phyloP scores from a whole-genome alignment of 2,113 vertebrate genomes.

The Merops nubicus region DNA sequence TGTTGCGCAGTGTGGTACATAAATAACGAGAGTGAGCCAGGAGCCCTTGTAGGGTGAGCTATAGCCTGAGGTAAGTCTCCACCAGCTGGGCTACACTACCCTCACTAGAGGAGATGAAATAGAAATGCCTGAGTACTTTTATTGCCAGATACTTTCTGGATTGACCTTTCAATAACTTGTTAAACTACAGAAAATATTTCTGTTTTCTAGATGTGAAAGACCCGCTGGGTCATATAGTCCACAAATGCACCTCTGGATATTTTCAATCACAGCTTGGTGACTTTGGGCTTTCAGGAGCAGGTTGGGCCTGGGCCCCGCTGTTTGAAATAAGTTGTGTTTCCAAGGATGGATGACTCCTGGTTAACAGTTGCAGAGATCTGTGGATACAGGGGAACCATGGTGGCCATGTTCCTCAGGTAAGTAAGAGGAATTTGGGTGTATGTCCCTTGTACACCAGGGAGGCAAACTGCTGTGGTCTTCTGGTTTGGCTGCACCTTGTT shows the following conservation, averaged over 20 bases:
- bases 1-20: slow-evolving; percentile 3
- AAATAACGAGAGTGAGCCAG: slow-evolving; percentile 32
- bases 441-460: not conserved
- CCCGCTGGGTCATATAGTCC: not conserved
- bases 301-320: not conserved
- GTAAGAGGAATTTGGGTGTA: not conserved
- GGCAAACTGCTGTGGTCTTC: not conserved
- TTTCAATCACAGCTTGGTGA: slow-evolving; percentile 17
- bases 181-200: slow-evolving; percentile 35
- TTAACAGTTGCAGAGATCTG: not conserved
- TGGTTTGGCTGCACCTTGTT: not conserved
- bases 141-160: slow-evolving; percentile 18
- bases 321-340: not conserved
- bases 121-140: slow-evolving; percentile 34
- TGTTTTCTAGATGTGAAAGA: slow-evolving; percentile 44
- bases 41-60: slow-evolving; percentile 22
- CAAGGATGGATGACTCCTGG: not conserved
- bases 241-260: not conserved
- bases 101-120: slow-evolving; percentile 24
- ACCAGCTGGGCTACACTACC: slow-evolving; percentile 16
- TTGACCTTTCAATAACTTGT: slow-evolving; percentile 51
- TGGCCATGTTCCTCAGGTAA: not conserved
- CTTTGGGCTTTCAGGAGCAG: slow-evolving; percentile 1
- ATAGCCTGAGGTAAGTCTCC: slow-evolving; percentile 52
- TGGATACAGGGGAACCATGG: not conserved